Conservation (phyloP, 30 jellyfish, hydroid and myxozoan species). For the Catostylus mosaicus region DNA sequence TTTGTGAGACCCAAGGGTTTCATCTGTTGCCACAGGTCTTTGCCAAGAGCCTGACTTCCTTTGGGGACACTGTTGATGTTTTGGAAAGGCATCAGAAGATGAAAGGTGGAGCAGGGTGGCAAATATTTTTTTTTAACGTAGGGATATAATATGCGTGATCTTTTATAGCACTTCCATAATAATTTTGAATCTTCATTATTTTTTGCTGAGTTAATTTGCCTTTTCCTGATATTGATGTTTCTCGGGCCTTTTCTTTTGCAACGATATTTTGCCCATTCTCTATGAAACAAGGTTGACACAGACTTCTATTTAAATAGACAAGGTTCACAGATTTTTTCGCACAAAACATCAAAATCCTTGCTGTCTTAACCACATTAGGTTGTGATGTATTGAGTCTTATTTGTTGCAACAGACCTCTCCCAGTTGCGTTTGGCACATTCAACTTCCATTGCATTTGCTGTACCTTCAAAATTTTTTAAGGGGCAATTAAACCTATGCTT, state of each 20-base stretch:
- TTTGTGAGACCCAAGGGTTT: no score
- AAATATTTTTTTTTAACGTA: not conserved
- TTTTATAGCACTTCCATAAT: not conserved
- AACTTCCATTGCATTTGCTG: no score
- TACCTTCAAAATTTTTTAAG: no score
- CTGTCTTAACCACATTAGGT: not conserved
- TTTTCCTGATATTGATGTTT: not conserved
- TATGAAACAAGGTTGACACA: not conserved
- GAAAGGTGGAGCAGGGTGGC: not conserved
- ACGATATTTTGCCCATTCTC: not conserved
- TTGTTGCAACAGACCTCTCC: not conserved
- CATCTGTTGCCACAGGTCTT: no score
- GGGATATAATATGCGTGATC: not conserved
- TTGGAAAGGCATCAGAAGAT: not conserved
- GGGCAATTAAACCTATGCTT: no score
- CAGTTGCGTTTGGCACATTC: no score
- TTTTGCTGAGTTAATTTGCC: not conserved
- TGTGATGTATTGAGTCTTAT: not conserved
- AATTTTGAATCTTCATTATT: not conserved
- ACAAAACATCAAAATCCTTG: not conserved
- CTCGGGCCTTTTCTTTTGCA: not conserved
- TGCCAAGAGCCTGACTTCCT: no score
- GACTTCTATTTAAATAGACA: not conserved
- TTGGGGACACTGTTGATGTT: not conserved
- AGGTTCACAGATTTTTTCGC: not conserved